Evolutionary conservation across 2,888 invertebrate genomes (phyloP).

Genomic region (Stictocephala bisonia): DNA sequence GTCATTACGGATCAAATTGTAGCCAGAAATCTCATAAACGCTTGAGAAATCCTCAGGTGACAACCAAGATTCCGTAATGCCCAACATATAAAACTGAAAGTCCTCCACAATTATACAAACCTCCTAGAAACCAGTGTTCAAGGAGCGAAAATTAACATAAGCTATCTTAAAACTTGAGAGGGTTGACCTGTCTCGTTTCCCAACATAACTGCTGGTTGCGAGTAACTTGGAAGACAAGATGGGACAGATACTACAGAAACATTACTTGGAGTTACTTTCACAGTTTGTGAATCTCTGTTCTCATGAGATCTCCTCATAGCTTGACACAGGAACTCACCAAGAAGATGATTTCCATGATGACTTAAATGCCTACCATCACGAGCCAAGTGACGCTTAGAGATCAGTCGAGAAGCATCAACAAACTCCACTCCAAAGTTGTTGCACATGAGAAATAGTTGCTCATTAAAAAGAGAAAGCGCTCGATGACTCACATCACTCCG

Average conservation of each 20-base stretch:
- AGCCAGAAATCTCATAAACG: not conserved
- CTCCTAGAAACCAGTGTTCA: constrained; percentile 4
- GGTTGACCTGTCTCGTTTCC: not conserved
- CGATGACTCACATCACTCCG: not conserved
- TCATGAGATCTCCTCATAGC: not conserved
- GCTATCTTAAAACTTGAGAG: not conserved
- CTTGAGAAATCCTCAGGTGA: not conserved
- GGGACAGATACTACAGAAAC: too few relatives aligned
- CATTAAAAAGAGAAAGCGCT: not conserved
- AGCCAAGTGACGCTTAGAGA: not conserved
- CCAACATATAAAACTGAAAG: not conserved
- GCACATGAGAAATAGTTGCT: not conserved
- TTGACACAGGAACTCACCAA: not conserved
- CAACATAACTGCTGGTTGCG: too few relatives aligned
- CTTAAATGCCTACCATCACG: constrained; percentile 8
- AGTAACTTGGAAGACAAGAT: too few relatives aligned
- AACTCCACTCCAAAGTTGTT: constrained; percentile 2
- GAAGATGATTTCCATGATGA: too few relatives aligned
- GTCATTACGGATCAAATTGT: not conserved
- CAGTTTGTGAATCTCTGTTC: too few relatives aligned
- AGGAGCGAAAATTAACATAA: not conserved
- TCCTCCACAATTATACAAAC: not conserved
- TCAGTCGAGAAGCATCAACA: not conserved
- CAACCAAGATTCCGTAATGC: not conserved
- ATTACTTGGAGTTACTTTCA: too few relatives aligned